Conservation (phyloP, 2,797 vertebrate genomes). For the Urophycis tenuis region DNA sequence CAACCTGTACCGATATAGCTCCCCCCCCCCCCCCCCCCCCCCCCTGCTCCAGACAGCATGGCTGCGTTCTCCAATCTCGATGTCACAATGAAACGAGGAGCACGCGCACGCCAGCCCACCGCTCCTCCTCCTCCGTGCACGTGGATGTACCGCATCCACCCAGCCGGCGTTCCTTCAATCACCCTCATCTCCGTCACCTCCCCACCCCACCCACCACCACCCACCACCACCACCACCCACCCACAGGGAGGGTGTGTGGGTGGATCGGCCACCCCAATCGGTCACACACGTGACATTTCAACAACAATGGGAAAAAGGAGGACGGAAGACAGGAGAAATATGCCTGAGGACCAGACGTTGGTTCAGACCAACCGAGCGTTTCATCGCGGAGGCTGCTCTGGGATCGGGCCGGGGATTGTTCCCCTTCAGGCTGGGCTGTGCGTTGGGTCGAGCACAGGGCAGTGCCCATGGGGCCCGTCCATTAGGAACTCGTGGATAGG, state of each 20-base stretch:
- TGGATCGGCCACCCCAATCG: background rate
- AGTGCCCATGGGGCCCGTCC: background rate
- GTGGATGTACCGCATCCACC: background rate
- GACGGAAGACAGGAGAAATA: background rate
- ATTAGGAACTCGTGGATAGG: background rate
- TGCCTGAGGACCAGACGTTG: background rate
- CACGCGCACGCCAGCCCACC: background rate
- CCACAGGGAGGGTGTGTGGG: too few species aligned
- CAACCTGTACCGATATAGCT: background rate
- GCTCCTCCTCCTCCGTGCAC: too few species aligned
- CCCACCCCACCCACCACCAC: too few species aligned
- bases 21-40: too few species aligned
- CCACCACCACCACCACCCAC: too few species aligned
- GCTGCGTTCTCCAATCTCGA: background rate
- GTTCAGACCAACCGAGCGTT: background rate
- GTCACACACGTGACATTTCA: background rate
- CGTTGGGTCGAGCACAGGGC: background rate
- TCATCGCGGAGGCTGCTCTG: background rate
- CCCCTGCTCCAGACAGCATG: background rate
- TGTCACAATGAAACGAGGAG: background rate
- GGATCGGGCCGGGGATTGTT: background rate
- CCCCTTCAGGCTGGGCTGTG: background rate
- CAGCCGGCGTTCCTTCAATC: background rate
- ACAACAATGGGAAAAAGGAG: background rate
- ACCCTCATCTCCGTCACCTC: background rate